Evolutionary conservation across 2,113 vertebrate species (phyloP).

Genomic region (Prionailurus bengalensis): DNA sequence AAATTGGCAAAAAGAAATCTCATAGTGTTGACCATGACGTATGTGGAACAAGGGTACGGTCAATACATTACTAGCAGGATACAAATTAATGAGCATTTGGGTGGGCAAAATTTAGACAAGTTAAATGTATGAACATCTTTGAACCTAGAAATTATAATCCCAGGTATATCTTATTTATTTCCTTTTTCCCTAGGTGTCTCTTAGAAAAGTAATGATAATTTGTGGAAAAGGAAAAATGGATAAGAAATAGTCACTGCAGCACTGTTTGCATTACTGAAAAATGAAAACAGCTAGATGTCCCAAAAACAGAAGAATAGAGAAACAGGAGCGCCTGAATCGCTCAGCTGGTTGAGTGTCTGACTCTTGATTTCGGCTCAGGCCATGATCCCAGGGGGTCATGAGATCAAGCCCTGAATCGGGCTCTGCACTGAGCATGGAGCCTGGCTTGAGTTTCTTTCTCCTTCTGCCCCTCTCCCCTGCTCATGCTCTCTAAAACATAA

Average conservation of each 20-base stretch:
- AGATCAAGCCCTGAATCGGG: neutral
- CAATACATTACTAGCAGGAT: neutral
- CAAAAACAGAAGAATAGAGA: neutral
- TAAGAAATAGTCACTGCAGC: neutral
- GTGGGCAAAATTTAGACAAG: conserved; percentile 6
- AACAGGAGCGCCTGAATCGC: neutral
- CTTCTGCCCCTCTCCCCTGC: no score
- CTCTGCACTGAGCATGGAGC: neutral
- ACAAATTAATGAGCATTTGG: neutral
- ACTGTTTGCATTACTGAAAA: neutral
- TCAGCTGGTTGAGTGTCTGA: neutral
- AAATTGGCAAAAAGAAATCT: neutral
- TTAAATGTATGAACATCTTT: neutral
- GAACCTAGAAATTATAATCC: neutral
- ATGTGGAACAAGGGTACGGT: neutral
- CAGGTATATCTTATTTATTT: neutral
- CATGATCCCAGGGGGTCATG: neutral
- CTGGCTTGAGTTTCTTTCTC: neutral
- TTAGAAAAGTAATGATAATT: conserved; percentile 7
- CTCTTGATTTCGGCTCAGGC: neutral
- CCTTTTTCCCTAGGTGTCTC: no score
- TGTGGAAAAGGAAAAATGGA: neutral
- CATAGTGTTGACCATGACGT: neutral
- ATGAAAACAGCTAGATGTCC: neutral
- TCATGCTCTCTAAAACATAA: no score